Percentiles rank a stretch among this genome's conserved stretches.
These are phyloP conservation scores for Botia kubotai DNA, from an alignment of 2,797 vertebrate genomes.

Conservation along the genomic window DNA sequence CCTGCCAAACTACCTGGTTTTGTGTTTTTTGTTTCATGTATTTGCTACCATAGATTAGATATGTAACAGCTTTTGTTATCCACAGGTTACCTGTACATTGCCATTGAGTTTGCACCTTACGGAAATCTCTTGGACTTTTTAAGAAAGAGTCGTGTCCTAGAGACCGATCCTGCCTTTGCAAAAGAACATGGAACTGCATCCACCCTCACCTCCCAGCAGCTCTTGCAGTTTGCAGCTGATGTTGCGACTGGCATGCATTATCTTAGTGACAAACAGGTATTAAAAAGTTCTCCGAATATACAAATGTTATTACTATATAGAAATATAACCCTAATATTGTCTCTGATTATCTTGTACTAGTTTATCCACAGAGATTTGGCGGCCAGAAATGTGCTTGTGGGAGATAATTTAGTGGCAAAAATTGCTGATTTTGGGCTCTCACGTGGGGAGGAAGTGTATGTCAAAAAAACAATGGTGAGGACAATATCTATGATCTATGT, in stretches of 20 bases:
- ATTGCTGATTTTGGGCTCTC: constrained; percentile 98
- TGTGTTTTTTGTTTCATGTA: background rate
- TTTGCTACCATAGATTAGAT: background rate
- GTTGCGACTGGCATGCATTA: constrained; percentile 99
- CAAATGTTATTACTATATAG: background rate
- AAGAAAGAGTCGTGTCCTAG: constrained; percentile 94
- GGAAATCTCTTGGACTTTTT: constrained; percentile 97
- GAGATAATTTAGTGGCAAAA: constrained; percentile 94
- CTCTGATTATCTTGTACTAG: constrained; percentile 66
- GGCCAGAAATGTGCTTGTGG: constrained; percentile 95
- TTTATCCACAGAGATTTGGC: constrained; percentile 98
- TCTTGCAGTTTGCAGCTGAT: constrained; percentile 94
- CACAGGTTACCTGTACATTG: constrained; percentile 96
- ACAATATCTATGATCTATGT: background rate
- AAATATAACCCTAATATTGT: background rate
- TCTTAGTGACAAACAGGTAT: constrained; percentile 97
- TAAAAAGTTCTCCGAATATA: background rate
- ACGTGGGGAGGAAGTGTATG: constrained; percentile 96
- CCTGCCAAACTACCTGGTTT: background rate
- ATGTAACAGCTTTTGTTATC: constrained; percentile 9
- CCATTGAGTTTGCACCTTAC: constrained; percentile 95
- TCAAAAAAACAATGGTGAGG: constrained; percentile 98
- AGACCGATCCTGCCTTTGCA: constrained; percentile 96
- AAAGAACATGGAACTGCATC: constrained; percentile 96
- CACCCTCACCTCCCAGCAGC: constrained; percentile 96